Conservation (phyloP, 2,888 invertebrate genomes). For the Anorthoa munda region DNA sequence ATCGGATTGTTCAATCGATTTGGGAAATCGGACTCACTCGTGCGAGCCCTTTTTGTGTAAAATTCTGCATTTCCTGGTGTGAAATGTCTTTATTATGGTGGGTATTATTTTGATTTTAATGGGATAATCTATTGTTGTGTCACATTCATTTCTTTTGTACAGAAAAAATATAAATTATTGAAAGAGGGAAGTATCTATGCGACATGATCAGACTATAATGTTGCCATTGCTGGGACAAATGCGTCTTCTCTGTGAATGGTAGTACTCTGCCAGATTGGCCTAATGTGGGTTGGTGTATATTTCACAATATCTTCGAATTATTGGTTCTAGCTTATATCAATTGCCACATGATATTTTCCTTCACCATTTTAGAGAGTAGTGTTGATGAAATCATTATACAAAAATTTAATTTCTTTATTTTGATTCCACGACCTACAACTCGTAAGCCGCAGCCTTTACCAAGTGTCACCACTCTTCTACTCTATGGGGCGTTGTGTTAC, state of each 20-base stretch:
- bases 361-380: too few relatives aligned
- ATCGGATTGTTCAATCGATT: constrained; percentile 70
- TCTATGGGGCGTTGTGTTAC: too few relatives aligned
- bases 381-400: too few relatives aligned
- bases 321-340: neutral
- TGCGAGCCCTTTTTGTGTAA: constrained; percentile 49
- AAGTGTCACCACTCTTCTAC: too few relatives aligned
- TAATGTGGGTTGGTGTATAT: neutral
- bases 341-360: neutral
- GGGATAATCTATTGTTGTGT: constrained; percentile 3
- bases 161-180: neutral
- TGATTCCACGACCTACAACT: neutral
- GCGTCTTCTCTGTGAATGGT: too few relatives aligned
- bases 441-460: neutral
- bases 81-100: constrained; percentile 33
- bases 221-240: neutral
- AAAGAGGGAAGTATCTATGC: neutral
- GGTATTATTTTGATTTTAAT: constrained; percentile 22
- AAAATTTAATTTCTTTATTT: too few relatives aligned
- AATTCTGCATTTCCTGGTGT: constrained; percentile 35
- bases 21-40: constrained; percentile 58
- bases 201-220: neutral
- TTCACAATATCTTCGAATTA: neutral
- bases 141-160: neutral
- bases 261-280: too few relatives aligned